Evolutionary conservation across 2,888 invertebrate species (phyloP).

Genomic region (Tetrapedia diversipes): DNA sequence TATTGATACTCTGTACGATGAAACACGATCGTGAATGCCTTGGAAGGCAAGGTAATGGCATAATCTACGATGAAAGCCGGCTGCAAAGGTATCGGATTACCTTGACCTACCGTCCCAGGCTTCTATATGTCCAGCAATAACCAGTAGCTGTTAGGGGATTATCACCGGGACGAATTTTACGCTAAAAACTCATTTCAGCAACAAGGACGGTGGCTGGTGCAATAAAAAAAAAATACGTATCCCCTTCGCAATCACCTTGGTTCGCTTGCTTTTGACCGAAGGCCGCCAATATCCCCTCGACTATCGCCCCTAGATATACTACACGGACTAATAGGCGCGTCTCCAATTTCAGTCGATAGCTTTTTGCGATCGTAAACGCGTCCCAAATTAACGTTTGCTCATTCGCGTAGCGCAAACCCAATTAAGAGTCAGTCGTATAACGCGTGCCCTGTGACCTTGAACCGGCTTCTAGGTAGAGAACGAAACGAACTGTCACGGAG

Average conservation of each 20-base stretch:
- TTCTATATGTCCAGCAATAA: conserved; percentile 66
- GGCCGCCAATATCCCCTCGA: conserved; percentile 74
- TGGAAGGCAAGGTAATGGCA: conserved; percentile 52
- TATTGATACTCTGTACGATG: conserved; percentile 1
- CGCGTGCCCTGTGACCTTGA: conserved; percentile 57
- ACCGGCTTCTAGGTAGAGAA: conserved; percentile 41
- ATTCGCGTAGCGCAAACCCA: conserved; percentile 69
- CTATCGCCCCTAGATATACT: conserved; percentile 69
- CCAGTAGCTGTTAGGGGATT: conserved; percentile 79
- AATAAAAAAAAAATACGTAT: conserved; percentile 43
- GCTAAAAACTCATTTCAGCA: conserved; percentile 76
- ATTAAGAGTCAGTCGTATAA: conserved; percentile 73
- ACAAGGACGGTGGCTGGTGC: conserved; percentile 55
- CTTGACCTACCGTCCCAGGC: conserved; percentile 54
- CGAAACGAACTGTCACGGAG: conserved; percentile 38
- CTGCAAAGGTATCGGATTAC: conserved; percentile 70
- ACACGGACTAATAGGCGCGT: conserved; percentile 70
- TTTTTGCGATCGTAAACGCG: conserved; percentile 81
- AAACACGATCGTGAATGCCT: conserved; percentile 36
- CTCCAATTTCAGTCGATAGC: conserved; percentile 81
- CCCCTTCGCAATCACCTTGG: conserved; percentile 51
- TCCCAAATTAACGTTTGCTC: conserved; percentile 76
- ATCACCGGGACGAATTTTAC: conserved; percentile 80
- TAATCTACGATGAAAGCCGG: conserved; percentile 53
- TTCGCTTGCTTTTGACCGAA: conserved; percentile 73